A percentile compares a stretch with the other conserved stretches of the same genome.
Conservation (phyloP, 2,113 vertebrate species). For the Saguinus midas region DNA sequence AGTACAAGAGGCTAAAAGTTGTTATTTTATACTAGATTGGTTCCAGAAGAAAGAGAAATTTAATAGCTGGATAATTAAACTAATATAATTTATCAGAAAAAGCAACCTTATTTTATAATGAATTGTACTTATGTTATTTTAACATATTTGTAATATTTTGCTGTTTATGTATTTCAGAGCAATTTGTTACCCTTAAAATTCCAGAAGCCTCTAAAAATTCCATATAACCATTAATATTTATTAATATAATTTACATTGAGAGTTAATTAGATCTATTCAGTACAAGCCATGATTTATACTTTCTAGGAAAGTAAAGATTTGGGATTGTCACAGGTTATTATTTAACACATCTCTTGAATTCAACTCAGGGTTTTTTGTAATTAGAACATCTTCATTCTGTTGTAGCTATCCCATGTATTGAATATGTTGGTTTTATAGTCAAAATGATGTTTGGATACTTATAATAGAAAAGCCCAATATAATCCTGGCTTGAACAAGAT, state of each 20-base stretch:
- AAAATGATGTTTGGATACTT: neutral
- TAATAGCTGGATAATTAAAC: neutral
- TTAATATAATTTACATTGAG: slow-evolving; percentile 2
- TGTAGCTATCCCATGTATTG: neutral
- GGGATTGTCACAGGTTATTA: neutral
- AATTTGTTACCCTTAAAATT: slow-evolving; percentile 37
- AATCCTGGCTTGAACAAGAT: neutral
- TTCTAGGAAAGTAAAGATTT: slow-evolving; percentile 34
- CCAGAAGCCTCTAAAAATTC: neutral
- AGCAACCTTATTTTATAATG: neutral
- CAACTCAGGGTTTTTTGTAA: neutral
- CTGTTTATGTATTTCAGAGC: neutral
- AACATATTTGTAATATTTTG: slow-evolving; percentile 23
- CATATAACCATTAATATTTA: slow-evolving; percentile 1
- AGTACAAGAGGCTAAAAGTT: neutral
- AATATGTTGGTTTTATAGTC: neutral
- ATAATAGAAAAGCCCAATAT: neutral
- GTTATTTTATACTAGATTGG: slow-evolving; percentile 10
- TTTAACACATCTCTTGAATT: neutral
- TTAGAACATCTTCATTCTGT: neutral
- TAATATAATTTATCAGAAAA: slow-evolving; percentile 26
- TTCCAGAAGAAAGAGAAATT: slow-evolving; percentile 6
- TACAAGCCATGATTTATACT: neutral
- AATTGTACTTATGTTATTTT: slow-evolving; percentile 16
- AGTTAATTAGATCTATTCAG: neutral